Evolutionary conservation across 2,113 vertebrate genomes (phyloP).

Genomic region (Tursiops truncatus): DNA sequence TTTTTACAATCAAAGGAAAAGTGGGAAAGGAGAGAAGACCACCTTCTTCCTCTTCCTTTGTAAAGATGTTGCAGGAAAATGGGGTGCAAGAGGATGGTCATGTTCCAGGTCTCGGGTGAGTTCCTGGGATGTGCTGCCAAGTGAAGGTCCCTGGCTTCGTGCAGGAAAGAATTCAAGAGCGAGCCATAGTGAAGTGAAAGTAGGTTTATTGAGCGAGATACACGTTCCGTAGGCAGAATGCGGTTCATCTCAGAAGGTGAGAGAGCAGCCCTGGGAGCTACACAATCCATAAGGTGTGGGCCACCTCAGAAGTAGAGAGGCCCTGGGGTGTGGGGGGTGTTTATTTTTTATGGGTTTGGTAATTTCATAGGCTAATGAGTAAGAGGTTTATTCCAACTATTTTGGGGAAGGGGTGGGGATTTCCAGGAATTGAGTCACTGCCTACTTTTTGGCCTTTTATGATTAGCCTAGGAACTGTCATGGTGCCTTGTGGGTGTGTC

Average conservation of each 20-base stretch:
- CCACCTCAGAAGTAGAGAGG: not conserved
- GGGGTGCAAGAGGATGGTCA: not conserved
- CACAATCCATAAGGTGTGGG: not conserved
- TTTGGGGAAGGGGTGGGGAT: not conserved
- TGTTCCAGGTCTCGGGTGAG: not conserved
- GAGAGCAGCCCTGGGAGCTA: not conserved
- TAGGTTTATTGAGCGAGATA: not conserved
- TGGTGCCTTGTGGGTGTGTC: not conserved
- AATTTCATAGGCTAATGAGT: not conserved
- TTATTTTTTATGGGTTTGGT: not conserved
- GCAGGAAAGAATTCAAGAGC: not conserved
- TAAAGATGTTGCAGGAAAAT: not conserved
- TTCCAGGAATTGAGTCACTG: not conserved
- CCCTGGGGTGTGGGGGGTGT: not conserved
- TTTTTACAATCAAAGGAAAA: not conserved
- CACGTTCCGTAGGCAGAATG: not conserved
- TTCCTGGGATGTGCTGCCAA: not conserved
- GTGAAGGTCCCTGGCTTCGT: not conserved
- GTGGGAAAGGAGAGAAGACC: not conserved
- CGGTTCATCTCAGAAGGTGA: not conserved
- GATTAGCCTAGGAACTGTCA: not conserved
- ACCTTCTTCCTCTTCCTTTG: not conserved
- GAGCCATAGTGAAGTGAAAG: not conserved
- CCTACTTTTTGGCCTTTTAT: not conserved
- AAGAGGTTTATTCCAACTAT: not conserved